These are phyloP conservation scores for Drosophila subquinaria DNA, from an alignment of 2,888 invertebrate genomes.

Conservation along the genomic window DNA sequence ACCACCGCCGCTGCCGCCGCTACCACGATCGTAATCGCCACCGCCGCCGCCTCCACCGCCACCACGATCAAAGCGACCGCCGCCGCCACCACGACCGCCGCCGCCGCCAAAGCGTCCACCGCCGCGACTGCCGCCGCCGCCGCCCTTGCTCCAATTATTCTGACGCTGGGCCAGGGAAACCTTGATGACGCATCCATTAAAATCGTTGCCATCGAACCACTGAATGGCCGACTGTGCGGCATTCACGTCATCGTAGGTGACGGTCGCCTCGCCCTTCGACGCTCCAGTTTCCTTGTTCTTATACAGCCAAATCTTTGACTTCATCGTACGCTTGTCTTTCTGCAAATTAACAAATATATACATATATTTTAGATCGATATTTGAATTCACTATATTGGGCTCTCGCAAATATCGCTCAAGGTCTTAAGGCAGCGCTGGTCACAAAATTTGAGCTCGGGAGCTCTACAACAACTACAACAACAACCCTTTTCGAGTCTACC, in stretches of 20 bases:
- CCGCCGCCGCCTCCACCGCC: slow-evolving; percentile 86
- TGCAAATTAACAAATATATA: slow-evolving; percentile 85
- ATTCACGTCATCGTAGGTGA: slow-evolving; percentile 98
- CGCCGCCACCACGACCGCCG: slow-evolving; percentile 86
- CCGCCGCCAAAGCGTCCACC: slow-evolving; percentile 72
- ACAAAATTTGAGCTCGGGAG: too few species aligned
- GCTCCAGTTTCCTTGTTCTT: slow-evolving; percentile 97
- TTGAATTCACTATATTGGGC: too few species aligned
- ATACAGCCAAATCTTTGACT: slow-evolving; percentile 99
- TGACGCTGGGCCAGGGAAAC: slow-evolving; percentile 90
- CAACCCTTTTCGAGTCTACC: too few species aligned
- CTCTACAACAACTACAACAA: too few species aligned
- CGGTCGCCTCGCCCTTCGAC: slow-evolving; percentile 99
- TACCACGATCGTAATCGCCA: slow-evolving; percentile 85
- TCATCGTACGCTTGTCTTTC: slow-evolving; percentile 97
- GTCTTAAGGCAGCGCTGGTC: too few species aligned
- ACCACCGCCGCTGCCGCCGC: slow-evolving; percentile 86
- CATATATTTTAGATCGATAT: neutral
- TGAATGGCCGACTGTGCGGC: slow-evolving; percentile 97
- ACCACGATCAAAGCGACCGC: slow-evolving; percentile 84
- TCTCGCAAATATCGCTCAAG: too few species aligned
- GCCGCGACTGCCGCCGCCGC: slow-evolving; percentile 85
- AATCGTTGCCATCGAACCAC: slow-evolving; percentile 98
- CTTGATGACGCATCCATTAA: slow-evolving; percentile 94
- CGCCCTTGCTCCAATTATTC: slow-evolving; percentile 89